Base-by-base conservation (phyloP, 2,888 invertebrate genomes). In the Rhodophaea formosa region DNA sequence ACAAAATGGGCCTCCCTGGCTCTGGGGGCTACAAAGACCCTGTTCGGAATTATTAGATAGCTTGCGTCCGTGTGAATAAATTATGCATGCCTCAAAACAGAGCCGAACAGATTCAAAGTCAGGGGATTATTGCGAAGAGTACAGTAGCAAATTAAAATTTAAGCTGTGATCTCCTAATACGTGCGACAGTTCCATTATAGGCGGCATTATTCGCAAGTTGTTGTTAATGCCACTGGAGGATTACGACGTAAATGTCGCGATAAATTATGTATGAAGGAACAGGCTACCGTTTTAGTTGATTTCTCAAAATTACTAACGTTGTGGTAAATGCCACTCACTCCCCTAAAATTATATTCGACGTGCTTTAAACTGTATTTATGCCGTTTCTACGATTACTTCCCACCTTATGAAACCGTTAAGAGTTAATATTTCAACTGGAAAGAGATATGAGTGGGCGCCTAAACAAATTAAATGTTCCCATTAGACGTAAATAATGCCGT, bases 401-500 rank as follows among this genome's bases (percentile, higher is more conserved):
- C 16, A 51, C 17, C 16, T 51, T 12, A 51, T 51, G 12, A 12
- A 51, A 51, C 35, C 51, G 51, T 51, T 32, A 49, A 35, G 15
- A 30, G 49, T 32, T 32, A 8, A 51, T 51, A 51, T 35, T 51
- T 51, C 49, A 51, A 12, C 3, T 39, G n/a, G 39, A 39, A n/a
- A 35, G 35, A 51, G 17, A 39, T 51, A 51, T 7, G 51, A 30
- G 44, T 54, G 44, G 53, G 53, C 53, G 44, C 32, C 14, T 35
- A 16, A 39, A 51, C 39, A 51, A 51, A 54, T 54, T 54, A 54
- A 54, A 54, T 43, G 44, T 44, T 54, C n/a, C 7, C 14, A 32
- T 54, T 44, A 44, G 29, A 44, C 16, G 15, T 54, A 16, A 44
- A 54, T 54, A 44, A 54, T 32, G 44, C 16, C 44, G 53, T 45